Percentiles rank a stretch among this genome's conserved stretches.
Conservation (phyloP, 2,888 invertebrate genomes). For the Ectropis crepuscularia region DNA sequence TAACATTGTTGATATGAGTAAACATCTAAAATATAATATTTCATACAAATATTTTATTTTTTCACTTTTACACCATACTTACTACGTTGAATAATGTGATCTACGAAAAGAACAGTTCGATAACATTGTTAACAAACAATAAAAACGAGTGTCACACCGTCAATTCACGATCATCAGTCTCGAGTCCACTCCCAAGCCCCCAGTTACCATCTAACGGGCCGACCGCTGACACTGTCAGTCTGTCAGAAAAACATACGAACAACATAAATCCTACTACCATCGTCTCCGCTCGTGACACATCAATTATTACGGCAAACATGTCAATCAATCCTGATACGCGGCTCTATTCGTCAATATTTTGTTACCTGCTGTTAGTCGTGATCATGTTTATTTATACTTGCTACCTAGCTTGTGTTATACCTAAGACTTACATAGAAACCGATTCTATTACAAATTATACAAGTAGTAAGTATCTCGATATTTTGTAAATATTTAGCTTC, state of each 20-base stretch:
- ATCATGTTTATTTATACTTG: slow-evolving; percentile 17
- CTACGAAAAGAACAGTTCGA: too few relatives aligned
- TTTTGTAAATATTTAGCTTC: too few relatives aligned
- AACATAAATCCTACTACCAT: slow-evolving; percentile 63
- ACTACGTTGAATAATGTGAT: too few relatives aligned
- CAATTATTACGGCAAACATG: slow-evolving; percentile 70
- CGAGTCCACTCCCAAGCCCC: slow-evolving; percentile 25
- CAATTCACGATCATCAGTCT: slow-evolving; percentile 52
- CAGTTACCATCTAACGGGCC: slow-evolving; percentile 56
- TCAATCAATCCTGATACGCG: slow-evolving; percentile 65
- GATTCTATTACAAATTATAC: neutral
- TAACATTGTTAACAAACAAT: slow-evolving; percentile 4
- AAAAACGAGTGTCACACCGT: slow-evolving; percentile 28
- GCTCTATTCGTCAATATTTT: slow-evolving; percentile 51
- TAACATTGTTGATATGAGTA: too few relatives aligned
- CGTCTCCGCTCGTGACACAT: slow-evolving; percentile 68
- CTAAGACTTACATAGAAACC: neutral
- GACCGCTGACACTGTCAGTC: slow-evolving; percentile 39
- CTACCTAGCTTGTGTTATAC: neutral
- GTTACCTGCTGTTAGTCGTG: slow-evolving; percentile 27
- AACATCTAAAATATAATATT: too few relatives aligned
- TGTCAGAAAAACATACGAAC: slow-evolving; percentile 58
- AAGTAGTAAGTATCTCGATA: neutral
- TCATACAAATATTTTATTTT: too few relatives aligned
- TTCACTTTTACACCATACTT: too few relatives aligned